Evolutionary conservation across 2,113 vertebrate species (phyloP), one percentile per base, ranked within the genome.

Genomic region (Coreoperca whiteheadi): DNA sequence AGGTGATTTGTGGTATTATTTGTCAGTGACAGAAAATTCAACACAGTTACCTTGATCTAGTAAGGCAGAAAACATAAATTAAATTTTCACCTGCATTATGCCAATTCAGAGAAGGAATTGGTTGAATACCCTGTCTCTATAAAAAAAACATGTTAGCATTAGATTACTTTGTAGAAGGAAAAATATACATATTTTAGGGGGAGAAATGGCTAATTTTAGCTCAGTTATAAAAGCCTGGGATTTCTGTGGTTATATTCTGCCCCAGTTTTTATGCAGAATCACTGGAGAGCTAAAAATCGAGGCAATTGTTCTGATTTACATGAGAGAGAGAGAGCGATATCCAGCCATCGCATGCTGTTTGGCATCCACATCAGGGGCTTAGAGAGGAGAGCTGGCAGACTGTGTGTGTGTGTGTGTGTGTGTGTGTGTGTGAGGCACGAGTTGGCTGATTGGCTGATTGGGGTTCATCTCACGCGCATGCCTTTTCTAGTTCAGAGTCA

Each of bases 261-360:
- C 64, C 87, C 37, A 79, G 43, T 79, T 91, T 88, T 92, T 79
- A 85, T 84, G 69, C 69, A 82, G 74, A 89, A 86, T 86, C 76
- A 86, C 75, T 57, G 25, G 51, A 86, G 84, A 86, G 59, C 64
- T 63, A 61, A 83, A 87, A 87, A 57, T 59, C 4, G 32, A 8
- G 71, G 66, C 77, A 86, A 77, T 88, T 91, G 79, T 82, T 91
- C 39, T 64, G 86, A 79, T 89, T 81, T 54, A 86, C 84, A 86
- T 81, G 72, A 91, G 72, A 75, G n/a, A 50, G 60, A 60, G 43
- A 57, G 66, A 60, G 43, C 53, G 66, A 81, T 65, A 75, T 81
- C 70, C 76, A 88, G 73, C 63, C 53, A 79, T 79, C 2, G 34
- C 68, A 72, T 77, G 77, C 57, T 80, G 61, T 77, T 81, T 80